These are phyloP conservation scores for Pelodiscus sinensis DNA, from an alignment of 2,113 vertebrate species.

Conservation along the genomic window DNA sequence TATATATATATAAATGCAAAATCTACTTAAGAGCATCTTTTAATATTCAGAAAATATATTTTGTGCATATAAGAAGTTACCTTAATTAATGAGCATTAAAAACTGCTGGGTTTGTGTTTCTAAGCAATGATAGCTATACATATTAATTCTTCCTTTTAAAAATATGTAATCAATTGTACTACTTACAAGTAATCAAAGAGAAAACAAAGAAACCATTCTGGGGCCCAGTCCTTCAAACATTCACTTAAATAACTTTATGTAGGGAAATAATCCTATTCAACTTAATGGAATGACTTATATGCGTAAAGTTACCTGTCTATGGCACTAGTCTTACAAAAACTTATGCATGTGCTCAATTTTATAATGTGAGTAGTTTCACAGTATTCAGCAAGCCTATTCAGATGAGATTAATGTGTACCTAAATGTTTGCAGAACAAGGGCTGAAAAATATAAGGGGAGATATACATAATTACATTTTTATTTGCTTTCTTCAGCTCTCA, in stretches of 20 bases:
- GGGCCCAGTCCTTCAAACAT: background rate
- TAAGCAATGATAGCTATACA: background rate
- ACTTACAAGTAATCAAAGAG: constrained; percentile 24
- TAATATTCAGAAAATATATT: background rate
- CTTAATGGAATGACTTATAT: constrained; percentile 36
- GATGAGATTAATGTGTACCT: background rate
- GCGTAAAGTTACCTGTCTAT: constrained; percentile 25
- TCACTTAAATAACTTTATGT: constrained; percentile 16
- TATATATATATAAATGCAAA: background rate
- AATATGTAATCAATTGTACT: background rate
- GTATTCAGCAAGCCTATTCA: constrained; percentile 22
- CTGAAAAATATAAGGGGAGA: background rate
- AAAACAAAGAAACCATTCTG: background rate
- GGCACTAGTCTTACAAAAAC: background rate
- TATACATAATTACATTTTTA: background rate
- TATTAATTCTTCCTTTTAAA: background rate
- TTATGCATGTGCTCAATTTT: background rate
- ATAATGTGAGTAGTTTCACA: background rate
- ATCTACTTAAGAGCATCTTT: background rate
- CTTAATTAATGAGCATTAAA: background rate
- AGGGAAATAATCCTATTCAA: background rate
- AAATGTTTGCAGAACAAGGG: background rate
- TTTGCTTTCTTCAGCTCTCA: background rate
- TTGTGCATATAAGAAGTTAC: background rate
- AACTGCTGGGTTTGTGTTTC: background rate